A percentile compares a stretch with the other conserved stretches of the same genome.
These are phyloP conservation scores for Oreonectes daqikongensis DNA, from an alignment of 2,797 vertebrate species.

Conservation along the genomic window DNA sequence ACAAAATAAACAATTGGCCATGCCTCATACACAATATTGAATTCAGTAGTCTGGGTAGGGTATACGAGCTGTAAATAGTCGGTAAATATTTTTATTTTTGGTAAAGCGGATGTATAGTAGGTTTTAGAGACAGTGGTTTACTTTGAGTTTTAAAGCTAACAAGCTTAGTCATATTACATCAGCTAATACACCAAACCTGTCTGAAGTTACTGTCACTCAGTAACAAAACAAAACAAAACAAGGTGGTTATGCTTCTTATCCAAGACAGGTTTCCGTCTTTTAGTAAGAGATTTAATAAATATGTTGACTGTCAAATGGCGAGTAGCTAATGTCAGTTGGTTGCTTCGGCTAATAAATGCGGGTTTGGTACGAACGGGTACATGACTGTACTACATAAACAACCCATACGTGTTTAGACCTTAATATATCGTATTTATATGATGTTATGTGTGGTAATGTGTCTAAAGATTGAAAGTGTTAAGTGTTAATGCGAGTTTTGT, in stretches of 20 bases:
- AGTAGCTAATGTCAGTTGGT: background rate
- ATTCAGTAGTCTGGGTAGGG: background rate
- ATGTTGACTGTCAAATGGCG: background rate
- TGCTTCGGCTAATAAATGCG: background rate
- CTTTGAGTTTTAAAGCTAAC: constrained; percentile 33
- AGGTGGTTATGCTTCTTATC: background rate
- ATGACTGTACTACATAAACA: background rate
- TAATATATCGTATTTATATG: background rate
- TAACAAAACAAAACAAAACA: constrained; percentile 2
- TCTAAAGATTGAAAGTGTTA: background rate
- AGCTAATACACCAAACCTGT: background rate
- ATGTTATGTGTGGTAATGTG: background rate
- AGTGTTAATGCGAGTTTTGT: constrained; percentile 17
- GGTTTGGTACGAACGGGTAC: background rate
- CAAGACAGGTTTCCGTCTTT: background rate
- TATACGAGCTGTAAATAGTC: background rate
- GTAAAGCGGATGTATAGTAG: background rate
- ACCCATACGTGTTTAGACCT: background rate
- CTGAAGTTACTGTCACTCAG: constrained; percentile 25
- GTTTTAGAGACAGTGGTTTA: constrained; percentile 14
- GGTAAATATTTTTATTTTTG: background rate
- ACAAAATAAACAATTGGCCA: background rate
- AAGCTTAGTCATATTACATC: constrained; percentile 42
- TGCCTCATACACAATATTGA: background rate
- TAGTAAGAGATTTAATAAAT: background rate